phyloP scores from a whole-genome alignment of 1,140 invertebrate genomes.

The Scaptodrosophila lebanonensis region DNA sequence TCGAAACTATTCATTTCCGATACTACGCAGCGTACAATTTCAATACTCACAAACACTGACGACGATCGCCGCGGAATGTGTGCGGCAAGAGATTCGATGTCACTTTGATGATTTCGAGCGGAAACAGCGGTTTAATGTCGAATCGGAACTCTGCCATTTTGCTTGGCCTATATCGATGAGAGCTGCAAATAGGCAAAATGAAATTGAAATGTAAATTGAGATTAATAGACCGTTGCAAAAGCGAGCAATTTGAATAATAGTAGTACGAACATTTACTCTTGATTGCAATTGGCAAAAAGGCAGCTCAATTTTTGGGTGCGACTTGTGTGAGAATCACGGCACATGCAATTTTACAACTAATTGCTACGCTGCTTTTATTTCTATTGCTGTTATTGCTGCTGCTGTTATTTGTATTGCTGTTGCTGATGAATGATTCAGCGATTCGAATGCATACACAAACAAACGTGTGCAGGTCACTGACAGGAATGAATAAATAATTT shows the following conservation, averaged over 20 bases:
- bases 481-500: not conserved
- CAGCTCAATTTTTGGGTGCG: conserved; percentile 20
- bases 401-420: conserved; percentile 1
- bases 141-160: conserved; percentile 82
- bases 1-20: conserved; percentile 10
- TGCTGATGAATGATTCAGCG: conserved; percentile 52
- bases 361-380: no score
- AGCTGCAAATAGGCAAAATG: conserved; percentile 32
- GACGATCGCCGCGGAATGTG: conserved; percentile 80
- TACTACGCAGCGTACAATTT: conserved; percentile 53
- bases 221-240: conserved; percentile 69
- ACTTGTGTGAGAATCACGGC: conserved; percentile 48
- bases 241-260: conserved; percentile 57
- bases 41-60: conserved; percentile 80
- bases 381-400: no score
- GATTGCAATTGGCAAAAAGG: conserved; percentile 1
- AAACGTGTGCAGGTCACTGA: conserved; percentile 26
- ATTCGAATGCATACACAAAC: conserved; percentile 28
- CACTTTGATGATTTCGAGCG: conserved; percentile 80
- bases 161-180: not conserved
- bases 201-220: conserved; percentile 37
- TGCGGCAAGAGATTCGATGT: conserved; percentile 80
- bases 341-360: conserved; percentile 52
- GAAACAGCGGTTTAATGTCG: conserved; percentile 80
- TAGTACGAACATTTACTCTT: not conserved